Conservation (phyloP, 1,140 invertebrate genomes). For the Wiebesia pumilae region DNA sequence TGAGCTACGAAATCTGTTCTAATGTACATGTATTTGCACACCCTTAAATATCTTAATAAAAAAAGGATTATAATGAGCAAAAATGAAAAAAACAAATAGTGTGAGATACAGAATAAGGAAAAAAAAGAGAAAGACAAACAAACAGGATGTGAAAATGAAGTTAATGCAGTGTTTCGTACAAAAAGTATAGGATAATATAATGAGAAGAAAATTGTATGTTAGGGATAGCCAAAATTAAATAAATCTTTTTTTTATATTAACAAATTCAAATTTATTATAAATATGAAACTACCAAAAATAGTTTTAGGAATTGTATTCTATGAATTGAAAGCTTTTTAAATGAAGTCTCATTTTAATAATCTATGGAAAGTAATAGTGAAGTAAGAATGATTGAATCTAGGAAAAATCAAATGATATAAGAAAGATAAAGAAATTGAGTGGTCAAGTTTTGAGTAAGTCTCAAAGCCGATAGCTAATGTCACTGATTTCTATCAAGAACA, state of each 20-base stretch:
- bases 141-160: background rate
- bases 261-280: too few relatives aligned
- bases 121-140: background rate
- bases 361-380: background rate
- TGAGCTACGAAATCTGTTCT: slow-evolving; percentile 55
- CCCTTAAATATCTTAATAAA: background rate
- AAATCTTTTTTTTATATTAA: too few relatives aligned
- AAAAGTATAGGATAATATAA: background rate
- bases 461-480: background rate
- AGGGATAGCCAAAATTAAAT: too few relatives aligned
- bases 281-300: too few relatives aligned
- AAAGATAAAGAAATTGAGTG: background rate
- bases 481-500: background rate
- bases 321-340: background rate
- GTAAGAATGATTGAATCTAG: background rate
- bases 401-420: background rate
- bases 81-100: background rate
- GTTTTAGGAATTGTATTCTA: background rate
- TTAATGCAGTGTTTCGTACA: background rate
- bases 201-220: too few relatives aligned
- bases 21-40: background rate
- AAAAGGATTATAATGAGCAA: background rate
- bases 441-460: slow-evolving; percentile 18
- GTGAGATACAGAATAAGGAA: background rate
- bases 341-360: background rate